phyloP scores from a whole-genome alignment of 2,888 invertebrate genomes.

The Tubulanus polymorphus region DNA sequence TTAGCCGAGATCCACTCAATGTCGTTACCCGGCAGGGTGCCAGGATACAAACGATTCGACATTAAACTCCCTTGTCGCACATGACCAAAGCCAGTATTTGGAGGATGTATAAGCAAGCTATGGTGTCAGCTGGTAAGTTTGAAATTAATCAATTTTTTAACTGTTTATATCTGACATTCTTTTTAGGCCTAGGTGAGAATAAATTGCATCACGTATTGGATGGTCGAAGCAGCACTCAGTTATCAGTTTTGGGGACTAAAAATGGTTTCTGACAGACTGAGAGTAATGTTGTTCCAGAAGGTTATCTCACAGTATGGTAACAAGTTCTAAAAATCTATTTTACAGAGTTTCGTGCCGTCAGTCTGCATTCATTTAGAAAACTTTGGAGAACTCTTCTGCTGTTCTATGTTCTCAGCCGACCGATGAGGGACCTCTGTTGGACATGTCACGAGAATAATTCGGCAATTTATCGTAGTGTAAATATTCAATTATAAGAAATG shows the following conservation, averaged over 20 bases:
- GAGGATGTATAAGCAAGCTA: not conserved
- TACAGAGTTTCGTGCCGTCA: not conserved
- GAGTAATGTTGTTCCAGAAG: no score
- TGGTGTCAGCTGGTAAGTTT: not conserved
- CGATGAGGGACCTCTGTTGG: conserved; percentile 18
- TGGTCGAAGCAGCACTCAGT: no score
- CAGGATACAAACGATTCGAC: conserved; percentile 11
- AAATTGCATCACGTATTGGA: no score
- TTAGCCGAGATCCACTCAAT: conserved; percentile 16
- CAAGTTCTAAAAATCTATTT: no score
- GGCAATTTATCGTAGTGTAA: conserved; percentile 8
- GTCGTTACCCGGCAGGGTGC: conserved; percentile 14
- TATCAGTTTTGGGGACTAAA: no score
- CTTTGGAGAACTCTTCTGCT: conserved; percentile 13
- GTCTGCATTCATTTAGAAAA: not conserved
- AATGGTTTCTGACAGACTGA: no score
- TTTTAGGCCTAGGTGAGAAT: no score
- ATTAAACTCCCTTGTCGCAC: conserved; percentile 10
- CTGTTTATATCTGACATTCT: no score
- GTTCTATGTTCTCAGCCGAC: conserved; percentile 8
- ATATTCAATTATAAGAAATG: conserved; percentile 12
- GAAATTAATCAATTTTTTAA: no score
- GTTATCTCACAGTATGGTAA: no score
- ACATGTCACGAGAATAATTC: conserved; percentile 16
- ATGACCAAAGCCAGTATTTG: conserved; percentile 6